phyloP scores from a whole-genome alignment of 1,140 invertebrate species.

The Mercenaria mercenaria region DNA sequence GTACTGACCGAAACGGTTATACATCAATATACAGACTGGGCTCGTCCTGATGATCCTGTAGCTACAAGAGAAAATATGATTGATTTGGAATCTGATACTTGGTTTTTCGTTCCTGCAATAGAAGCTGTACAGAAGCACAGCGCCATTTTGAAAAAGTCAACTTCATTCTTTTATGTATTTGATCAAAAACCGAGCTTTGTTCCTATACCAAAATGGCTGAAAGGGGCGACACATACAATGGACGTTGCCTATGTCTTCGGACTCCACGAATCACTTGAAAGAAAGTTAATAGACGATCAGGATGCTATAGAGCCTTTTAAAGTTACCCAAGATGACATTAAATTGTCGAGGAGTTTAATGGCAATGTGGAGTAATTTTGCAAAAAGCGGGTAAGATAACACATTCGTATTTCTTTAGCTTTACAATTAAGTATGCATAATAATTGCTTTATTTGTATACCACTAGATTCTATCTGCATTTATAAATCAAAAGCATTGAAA shows the following conservation, averaged over 20 bases:
- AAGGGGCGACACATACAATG: slow-evolving; percentile 57
- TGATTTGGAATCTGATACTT: slow-evolving; percentile 58
- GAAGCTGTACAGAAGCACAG: slow-evolving; percentile 34
- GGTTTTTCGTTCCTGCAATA: slow-evolving; percentile 51
- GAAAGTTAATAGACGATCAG: slow-evolving; percentile 11
- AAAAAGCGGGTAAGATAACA: slow-evolving; percentile 96
- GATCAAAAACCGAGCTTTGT: slow-evolving; percentile 58
- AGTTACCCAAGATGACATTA: slow-evolving; percentile 89
- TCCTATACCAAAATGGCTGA: slow-evolving; percentile 15
- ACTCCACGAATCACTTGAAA: slow-evolving; percentile 37
- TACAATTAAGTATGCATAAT: too few relatives aligned
- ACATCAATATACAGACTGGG: slow-evolving; percentile 52
- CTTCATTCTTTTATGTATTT: slow-evolving; percentile 67
- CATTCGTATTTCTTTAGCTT: too few relatives aligned
- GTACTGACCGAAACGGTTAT: not conserved
- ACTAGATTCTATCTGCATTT: too few relatives aligned
- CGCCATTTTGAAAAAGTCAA: not conserved
- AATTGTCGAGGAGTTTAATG: slow-evolving; percentile 95
- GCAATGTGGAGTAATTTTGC: slow-evolving; percentile 97
- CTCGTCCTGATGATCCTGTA: slow-evolving; percentile 38
- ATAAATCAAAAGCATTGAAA: too few relatives aligned
- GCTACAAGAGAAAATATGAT: slow-evolving; percentile 48
- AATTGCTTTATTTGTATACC: too few relatives aligned
- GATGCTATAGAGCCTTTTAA: not conserved
- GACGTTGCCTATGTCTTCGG: slow-evolving; percentile 72